Evolutionary conservation across 2,888 invertebrate genomes (phyloP).

Genomic region (Tuberolachnus salignus): DNA sequence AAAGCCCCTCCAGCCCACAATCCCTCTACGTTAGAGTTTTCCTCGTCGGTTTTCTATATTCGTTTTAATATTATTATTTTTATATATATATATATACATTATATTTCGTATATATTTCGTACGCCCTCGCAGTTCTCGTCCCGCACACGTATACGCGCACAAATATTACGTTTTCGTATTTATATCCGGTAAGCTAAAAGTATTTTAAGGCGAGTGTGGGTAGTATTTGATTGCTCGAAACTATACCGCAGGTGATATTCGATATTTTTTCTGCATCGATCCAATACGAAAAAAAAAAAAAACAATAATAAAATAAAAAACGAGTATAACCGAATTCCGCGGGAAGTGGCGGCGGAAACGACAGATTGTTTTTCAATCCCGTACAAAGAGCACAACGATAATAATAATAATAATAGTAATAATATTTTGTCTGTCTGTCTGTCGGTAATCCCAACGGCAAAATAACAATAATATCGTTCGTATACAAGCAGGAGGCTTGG

Average conservation of each 20-base stretch:
- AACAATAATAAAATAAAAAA: conserved; percentile 25
- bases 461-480: not conserved
- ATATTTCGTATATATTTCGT: not conserved
- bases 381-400: not conserved
- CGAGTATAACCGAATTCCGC: not conserved
- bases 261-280: not conserved
- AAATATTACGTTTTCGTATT: not conserved
- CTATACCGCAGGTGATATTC: too few relatives aligned
- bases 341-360: not conserved
- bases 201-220: not conserved
- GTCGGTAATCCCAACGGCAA: too few relatives aligned
- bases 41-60: not conserved
- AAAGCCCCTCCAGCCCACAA: too few relatives aligned
- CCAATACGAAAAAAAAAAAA: too few relatives aligned
- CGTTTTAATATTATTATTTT: too few relatives aligned
- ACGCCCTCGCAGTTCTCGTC: not conserved
- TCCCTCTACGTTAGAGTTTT: conserved; percentile 4
- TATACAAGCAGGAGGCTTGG: too few relatives aligned
- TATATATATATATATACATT: too few relatives aligned
- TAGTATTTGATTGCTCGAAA: not conserved
- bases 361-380: not conserved
- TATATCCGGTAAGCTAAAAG: not conserved
- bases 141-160: too few relatives aligned
- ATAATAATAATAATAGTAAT: not conserved
- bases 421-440: not conserved